Evolutionary conservation across 2,797 vertebrate species (phyloP).

Genomic region (Trachurus trachurus): DNA sequence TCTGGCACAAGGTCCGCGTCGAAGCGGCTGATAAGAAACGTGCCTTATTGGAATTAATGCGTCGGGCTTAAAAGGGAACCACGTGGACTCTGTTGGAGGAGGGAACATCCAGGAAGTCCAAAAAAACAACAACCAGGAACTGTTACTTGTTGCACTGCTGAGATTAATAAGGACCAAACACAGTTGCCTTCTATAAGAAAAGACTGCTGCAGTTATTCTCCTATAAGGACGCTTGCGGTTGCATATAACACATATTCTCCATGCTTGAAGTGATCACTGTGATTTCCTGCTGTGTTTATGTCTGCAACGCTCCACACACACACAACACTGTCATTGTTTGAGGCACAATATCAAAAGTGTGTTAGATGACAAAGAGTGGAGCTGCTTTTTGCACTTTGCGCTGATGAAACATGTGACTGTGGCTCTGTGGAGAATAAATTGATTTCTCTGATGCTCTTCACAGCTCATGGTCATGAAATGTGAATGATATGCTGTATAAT

Average conservation of each 20-base stretch:
- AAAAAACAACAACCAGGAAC: constrained; percentile 14
- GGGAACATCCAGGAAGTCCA: constrained; percentile 61
- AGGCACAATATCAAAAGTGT: constrained; percentile 25
- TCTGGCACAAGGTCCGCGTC: constrained; percentile 22
- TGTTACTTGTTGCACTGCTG: constrained; percentile 22
- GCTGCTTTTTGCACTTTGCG: constrained; percentile 6
- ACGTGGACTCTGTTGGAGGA: constrained; percentile 21
- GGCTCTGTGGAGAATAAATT: constrained; percentile 53
- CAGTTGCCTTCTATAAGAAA: constrained; percentile 30
- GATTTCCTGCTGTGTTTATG: background rate
- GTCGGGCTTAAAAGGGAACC: background rate
- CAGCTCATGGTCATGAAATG: background rate
- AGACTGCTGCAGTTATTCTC: constrained; percentile 34
- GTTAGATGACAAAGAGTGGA: background rate
- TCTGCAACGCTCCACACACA: constrained; percentile 8
- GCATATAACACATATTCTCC: background rate
- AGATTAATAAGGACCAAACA: constrained; percentile 41
- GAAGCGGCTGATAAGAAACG: constrained; percentile 37
- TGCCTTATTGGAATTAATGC: constrained; percentile 65
- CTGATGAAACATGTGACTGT: background rate
- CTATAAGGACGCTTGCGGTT: background rate
- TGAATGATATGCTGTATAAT: background rate
- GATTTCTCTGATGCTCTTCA: background rate
- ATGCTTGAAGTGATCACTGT: constrained; percentile 30
- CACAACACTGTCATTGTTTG: background rate